These are phyloP conservation scores for Drosophila suzukii DNA, from an alignment of 1,140 invertebrate genomes.

Conservation along the genomic window DNA sequence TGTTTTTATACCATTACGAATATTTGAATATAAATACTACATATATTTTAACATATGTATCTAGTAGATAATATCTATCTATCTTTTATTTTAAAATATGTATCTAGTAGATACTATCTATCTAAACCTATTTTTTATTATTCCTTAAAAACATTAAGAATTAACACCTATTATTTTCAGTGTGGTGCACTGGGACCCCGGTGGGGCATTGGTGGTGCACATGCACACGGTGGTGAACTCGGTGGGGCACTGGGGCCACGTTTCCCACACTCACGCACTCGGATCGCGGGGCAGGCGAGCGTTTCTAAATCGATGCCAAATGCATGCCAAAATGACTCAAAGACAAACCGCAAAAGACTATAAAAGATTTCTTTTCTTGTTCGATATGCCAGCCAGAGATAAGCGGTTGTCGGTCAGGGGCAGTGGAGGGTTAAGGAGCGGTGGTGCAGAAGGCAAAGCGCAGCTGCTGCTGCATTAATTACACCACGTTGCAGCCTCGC, in stretches of 20 bases:
- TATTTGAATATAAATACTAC: too few species aligned
- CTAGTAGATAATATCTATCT: too few species aligned
- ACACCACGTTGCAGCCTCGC: conserved; percentile 46
- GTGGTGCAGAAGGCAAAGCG: conserved; percentile 60
- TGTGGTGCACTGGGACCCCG: conserved; percentile 3
- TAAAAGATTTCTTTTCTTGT: conserved; percentile 75
- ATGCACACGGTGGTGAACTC: not conserved
- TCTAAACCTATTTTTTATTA: not conserved
- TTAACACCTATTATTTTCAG: not conserved
- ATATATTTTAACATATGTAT: too few species aligned
- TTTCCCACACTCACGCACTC: conserved; percentile 78
- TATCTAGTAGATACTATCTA: too few species aligned
- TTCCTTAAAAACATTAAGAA: not conserved
- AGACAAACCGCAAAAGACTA: conserved; percentile 82
- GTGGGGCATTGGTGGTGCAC: conserved; percentile 11
- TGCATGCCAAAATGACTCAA: conserved; percentile 61
- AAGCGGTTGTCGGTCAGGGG: conserved; percentile 21
- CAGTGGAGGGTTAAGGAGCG: conserved; percentile 4
- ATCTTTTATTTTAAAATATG: too few species aligned
- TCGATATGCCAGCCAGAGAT: conserved; percentile 75
- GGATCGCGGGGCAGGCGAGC: conserved; percentile 30
- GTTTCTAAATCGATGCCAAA: conserved; percentile 73
- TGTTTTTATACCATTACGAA: too few species aligned
- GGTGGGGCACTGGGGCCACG: conserved; percentile 32
- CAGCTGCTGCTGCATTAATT: conserved; percentile 82